Base-by-base conservation (phyloP, 2,113 vertebrate species). In the Hippocampus barbouri region DNA sequence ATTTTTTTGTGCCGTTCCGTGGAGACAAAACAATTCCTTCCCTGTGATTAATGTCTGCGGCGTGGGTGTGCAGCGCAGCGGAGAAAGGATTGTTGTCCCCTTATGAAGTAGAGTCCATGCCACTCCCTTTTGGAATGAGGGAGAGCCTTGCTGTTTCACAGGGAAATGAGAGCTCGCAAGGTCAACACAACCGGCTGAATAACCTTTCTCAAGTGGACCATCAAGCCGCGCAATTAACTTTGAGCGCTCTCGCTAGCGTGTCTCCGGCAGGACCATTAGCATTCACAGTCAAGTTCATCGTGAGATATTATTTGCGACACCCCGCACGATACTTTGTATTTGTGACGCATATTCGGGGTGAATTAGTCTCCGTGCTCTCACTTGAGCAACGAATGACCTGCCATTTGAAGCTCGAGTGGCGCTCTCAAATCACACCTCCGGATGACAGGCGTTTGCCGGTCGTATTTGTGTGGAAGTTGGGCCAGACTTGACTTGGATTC, bases 1-100 rank as follows among this genome's bases (percentile, higher is more conserved):
- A 79, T 88, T 86, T 88, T 89, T 77, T 77, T 38, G 74, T 70
- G 71, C 67, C 64, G n/a, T 20, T 45, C 79, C 47, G 63, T 66
- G 34, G 68, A 78, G 76, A 79, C 75, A 88, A 87, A 87, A 88
- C 80, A 86, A 85, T 86, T 86, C 68, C 69, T 85, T 84, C 41
- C 47, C 40, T 20, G 72, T 87, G 84, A 89, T 87, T 77, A 89
- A 91, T 84, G 74, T 78, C 66, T 75, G 70, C 56, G 62, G 43
- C 76, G 69, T 66, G 47, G 62, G 74, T 77, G 69, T 77, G 60
- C 76, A 53, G 68, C 69, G 69, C 76, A 66, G 73, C 73, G 71
- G 66, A 75, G 68, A 79, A 74, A 69, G 59, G 68, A 76, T 72
- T 51, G 54, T 1, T 74, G 66, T 71, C 71, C 54, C 53, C 78